Percentiles rank a stretch among this genome's conserved stretches.
Evolutionary conservation across 1,140 invertebrate genomes (phyloP).

Genomic region (Idris sp.): DNA sequence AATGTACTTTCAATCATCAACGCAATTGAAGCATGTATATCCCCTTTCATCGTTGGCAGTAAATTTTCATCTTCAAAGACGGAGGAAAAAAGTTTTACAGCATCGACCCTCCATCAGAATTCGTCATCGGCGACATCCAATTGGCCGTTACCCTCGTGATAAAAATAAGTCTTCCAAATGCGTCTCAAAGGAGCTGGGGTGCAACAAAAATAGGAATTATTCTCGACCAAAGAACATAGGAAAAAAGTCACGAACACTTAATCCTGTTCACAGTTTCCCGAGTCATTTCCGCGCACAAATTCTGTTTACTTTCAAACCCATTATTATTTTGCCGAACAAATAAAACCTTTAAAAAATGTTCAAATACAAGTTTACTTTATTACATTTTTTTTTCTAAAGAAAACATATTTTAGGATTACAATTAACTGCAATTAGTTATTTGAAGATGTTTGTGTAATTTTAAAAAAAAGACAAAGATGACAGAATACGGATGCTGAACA

Average conservation of each 20-base stretch:
- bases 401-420: too few species aligned
- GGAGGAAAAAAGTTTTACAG: constrained; percentile 21
- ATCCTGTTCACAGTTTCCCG: constrained; percentile 53
- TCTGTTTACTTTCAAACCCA: too few species aligned
- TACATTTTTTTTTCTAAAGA: too few species aligned
- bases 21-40: constrained; percentile 3
- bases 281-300: too few species aligned
- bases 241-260: constrained; percentile 44
- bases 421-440: too few species aligned
- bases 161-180: constrained; percentile 58
- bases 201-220: constrained; percentile 49
- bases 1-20: constrained; percentile 6
- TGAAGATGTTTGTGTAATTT: too few species aligned
- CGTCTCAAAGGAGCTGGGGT: constrained; percentile 51
- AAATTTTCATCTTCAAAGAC: constrained; percentile 26
- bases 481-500: too few species aligned
- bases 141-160: constrained; percentile 52
- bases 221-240: constrained; percentile 21
- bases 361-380: too few species aligned
- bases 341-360: too few species aligned
- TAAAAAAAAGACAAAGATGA: too few species aligned
- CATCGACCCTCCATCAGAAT: constrained; percentile 34
- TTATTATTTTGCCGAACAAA: too few species aligned
- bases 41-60: constrained; percentile 15
- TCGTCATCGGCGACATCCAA: constrained; percentile 40